phyloP scores from a whole-genome alignment of 2,113 vertebrate genomes.

The Rhea pennata region DNA sequence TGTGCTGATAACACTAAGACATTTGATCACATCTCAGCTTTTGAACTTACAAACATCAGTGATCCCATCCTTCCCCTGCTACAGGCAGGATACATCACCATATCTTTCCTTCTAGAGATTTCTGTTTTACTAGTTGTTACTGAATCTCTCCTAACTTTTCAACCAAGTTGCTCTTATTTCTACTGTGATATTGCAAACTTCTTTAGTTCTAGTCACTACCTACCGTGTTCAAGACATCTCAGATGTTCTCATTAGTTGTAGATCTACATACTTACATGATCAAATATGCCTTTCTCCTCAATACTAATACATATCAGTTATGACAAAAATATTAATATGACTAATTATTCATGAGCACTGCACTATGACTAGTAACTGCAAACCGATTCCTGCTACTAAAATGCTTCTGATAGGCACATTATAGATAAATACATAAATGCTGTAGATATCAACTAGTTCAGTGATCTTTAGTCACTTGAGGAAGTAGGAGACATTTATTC shows the following conservation, averaged over 20 bases:
- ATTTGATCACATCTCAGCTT: background rate
- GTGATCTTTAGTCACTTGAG: background rate
- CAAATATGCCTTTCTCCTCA: background rate
- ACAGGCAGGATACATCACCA: background rate
- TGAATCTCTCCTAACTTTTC: background rate
- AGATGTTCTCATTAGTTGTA: background rate
- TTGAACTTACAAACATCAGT: background rate
- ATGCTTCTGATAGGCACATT: background rate
- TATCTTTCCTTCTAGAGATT: background rate
- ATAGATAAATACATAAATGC: background rate
- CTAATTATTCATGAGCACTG: background rate
- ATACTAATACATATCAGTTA: background rate
- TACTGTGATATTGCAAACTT: background rate
- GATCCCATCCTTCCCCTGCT: too few species aligned
- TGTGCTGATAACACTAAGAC: background rate
- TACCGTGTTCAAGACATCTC: background rate
- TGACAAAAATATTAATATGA: background rate
- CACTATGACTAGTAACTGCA: background rate
- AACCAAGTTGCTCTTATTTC: background rate
- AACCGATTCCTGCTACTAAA: background rate
- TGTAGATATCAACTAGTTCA: background rate
- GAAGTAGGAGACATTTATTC: background rate
- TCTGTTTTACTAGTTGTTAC: background rate
- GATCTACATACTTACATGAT: background rate
- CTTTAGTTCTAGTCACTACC: background rate